Base-by-base conservation (phyloP, 2,888 invertebrate species). In the Platycheirus rosarum region DNA sequence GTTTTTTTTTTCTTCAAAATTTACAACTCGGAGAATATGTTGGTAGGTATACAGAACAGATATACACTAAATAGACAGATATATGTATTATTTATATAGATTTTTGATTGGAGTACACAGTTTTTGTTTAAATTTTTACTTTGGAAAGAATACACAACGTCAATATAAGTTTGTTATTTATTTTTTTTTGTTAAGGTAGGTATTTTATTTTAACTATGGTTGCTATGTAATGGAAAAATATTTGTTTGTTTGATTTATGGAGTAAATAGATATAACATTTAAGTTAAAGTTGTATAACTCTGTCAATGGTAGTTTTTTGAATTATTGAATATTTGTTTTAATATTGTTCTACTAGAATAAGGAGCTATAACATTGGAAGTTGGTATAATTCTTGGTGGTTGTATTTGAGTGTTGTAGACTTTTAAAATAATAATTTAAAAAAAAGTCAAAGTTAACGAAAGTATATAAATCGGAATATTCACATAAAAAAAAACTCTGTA, bases 11-110 rank as follows among this genome's bases (percentile, higher is more conserved):
- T 11, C 20, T 42, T 69, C 23, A 55, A 40, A 57, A 57, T 40
- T 14, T 57, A 57, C 40, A 57, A 57, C 40, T 57, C 26, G 57
- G 29, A 76, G 76, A 60, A 55, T 80, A 76, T 48, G 44, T 70
- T 70, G 49, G 57, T 69, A 37, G 20, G 37, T 40, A 13, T 40
- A 55, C 37, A 55, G 57, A 57, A 57, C 57, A 57, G 55, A 57
- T 65, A 70, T 71, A 60, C 23, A 66, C 65, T 70, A 40, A 76
- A 66, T 48, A 76, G 65, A 76, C 80, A 80, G 70, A 79, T 63
- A 79, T 62, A 78, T 78, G 55, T 42, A 70, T 20, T 29, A 53
- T 35, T 14, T 63, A 57, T 37, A 16, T 35, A 51, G 23, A 26
- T 68, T 53, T 65, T 57, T 69, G 35, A 63, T 70, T 70, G 71